These are phyloP conservation scores for Platycheirus rosarum DNA, from an alignment of 2,888 invertebrate species.

Conservation along the genomic window DNA sequence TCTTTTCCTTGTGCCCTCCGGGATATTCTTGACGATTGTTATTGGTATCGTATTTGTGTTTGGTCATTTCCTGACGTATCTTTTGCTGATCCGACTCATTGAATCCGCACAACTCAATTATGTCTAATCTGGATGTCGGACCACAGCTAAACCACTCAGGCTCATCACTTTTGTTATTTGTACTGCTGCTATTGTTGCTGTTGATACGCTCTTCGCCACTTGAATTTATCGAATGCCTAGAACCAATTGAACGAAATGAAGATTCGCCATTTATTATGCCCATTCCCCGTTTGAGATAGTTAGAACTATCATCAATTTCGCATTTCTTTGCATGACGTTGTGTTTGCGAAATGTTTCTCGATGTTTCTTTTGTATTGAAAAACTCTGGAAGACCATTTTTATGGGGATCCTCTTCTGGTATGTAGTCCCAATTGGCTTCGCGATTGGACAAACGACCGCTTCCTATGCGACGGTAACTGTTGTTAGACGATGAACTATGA, in stretches of 20 bases:
- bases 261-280: conserved; percentile 78
- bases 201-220: conserved; percentile 78
- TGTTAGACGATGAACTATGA: conserved; percentile 41
- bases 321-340: conserved; percentile 44
- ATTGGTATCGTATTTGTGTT: conserved; percentile 52
- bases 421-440: conserved; percentile 78
- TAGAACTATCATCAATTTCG: conserved; percentile 76
- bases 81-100: conserved; percentile 78
- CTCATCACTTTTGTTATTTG: conserved; percentile 78
- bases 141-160: conserved; percentile 82
- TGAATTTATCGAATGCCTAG: conserved; percentile 40
- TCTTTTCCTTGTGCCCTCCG: conserved; percentile 66
- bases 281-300: conserved; percentile 80
- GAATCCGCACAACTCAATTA: conserved; percentile 81
- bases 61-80: conserved; percentile 61
- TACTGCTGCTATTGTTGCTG: conserved; percentile 35
- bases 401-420: conserved; percentile 53
- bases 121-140: conserved; percentile 80
- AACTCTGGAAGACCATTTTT: conserved; percentile 49
- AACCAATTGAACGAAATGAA: conserved; percentile 38
- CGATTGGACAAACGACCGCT: conserved; percentile 79
- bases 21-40: conserved; percentile 47
- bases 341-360: conserved; percentile 2
- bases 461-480: conserved; percentile 80
- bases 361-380: conserved; percentile 54